Base-by-base conservation (phyloP, 2,888 invertebrate genomes). In the Pycnomerus fuliginosus region DNA sequence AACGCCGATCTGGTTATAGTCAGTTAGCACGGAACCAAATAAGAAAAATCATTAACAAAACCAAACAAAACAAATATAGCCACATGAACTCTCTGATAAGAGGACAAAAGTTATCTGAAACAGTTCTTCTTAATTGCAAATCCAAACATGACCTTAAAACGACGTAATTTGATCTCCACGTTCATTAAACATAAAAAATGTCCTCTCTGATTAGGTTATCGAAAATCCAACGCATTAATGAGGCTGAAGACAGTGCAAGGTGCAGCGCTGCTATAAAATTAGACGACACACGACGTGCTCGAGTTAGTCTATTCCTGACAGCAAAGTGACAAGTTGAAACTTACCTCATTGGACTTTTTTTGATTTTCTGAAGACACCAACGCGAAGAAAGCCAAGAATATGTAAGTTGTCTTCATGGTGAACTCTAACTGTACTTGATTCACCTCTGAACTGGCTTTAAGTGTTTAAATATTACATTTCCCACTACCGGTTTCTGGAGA, bases 61-160 rank as follows among this genome's bases (percentile, higher is more conserved):
- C 23, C 16, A 30, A 22, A 11, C 23, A 33, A 24, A 28, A 43
- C n/a, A n/a, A n/a, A n/a, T n/a, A n/a, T n/a, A n/a, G n/a, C n/a
- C n/a, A n/a, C n/a, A n/a, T n/a, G n/a, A n/a, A n/a, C n/a, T n/a
- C n/a, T n/a, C n/a, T n/a, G n/a, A n/a, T n/a, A n/a, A n/a, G n/a
- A n/a, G n/a, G n/a, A n/a, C n/a, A n/a, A n/a, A n/a, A n/a, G n/a
- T n/a, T n/a, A n/a, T n/a, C n/a, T n/a, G n/a, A 12, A 8, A 14
- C 8, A 4, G 30, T 16, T 37, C 16, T 4, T 30, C 8, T 43
- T 24, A 31, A 30, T 35, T 34, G 38, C 30, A 34, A 48, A 32
- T 15, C 38, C 43, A 48, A 50, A 45, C 39, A 38, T 46, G 50
- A 50, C 53, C 53, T 44, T 37, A 33, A 31, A 48, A 40, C 37